Conservation (phyloP, 1,140 invertebrate genomes). For the Ooceraea biroi region DNA sequence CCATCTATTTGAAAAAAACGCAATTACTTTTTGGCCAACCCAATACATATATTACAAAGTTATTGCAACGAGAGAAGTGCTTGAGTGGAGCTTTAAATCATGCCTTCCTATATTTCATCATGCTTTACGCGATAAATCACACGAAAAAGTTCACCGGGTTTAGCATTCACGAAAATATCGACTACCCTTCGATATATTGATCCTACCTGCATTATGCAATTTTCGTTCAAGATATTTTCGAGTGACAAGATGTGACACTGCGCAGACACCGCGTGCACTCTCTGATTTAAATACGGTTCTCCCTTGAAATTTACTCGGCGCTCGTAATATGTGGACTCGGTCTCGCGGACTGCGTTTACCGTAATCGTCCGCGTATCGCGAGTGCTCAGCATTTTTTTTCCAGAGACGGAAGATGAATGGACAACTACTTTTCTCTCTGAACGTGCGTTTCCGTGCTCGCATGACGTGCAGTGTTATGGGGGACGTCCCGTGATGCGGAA, state of each 20-base stretch:
- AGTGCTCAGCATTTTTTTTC: constrained; percentile 2
- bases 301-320: not conserved
- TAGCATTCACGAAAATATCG: not conserved
- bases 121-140: constrained; percentile 6
- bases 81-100: not conserved
- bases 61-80: too few relatives aligned
- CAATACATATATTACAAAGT: too few relatives aligned
- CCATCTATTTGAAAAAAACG: too few relatives aligned
- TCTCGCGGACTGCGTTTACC: not conserved
- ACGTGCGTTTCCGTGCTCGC: constrained; percentile 10
- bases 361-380: not conserved
- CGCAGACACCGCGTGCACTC: not conserved
- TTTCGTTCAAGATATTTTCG: constrained; percentile 18
- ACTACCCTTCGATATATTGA: not conserved
- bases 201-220: constrained; percentile 11
- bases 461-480: constrained; percentile 12
- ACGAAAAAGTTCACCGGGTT: not conserved
- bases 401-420: not conserved
- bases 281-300: constrained; percentile 13
- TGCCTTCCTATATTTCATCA: not conserved
- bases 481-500: constrained; percentile 8
- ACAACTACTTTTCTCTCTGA: not conserved
- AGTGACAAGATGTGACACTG: constrained; percentile 31
- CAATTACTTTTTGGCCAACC: too few relatives aligned
- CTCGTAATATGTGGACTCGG: not conserved